Evolutionary conservation across 2,888 invertebrate genomes (phyloP), one percentile per base, ranked within the genome.

Genomic region (Tineola bisselliella): DNA sequence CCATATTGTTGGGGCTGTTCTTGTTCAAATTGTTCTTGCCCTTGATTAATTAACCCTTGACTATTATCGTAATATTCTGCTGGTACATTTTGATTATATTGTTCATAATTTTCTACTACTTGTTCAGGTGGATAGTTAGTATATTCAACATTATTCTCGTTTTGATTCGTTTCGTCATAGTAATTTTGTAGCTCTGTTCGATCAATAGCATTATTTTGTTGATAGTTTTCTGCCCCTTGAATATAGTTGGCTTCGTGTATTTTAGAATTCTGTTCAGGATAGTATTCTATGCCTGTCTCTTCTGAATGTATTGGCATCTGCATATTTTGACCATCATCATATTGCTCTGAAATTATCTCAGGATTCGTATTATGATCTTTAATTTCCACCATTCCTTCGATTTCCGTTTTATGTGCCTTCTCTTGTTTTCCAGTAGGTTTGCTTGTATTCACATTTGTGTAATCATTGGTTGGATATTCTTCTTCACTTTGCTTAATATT

Each of bases 1-100:
- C 61, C 62, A 65, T 82, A 81, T 65, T 84, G 81, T 63, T 75
- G 74, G 61, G 10, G 64, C 65, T 72, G 69, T 60, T 74, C 68
- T 44, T 44, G 12, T 15, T 15, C 15, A 15, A 15, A 62, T 62
- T 72, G 69, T 61, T 64, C 64, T 52, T 70, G 69, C 13, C 38
- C 61, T 31, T 69, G 66, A 44, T 69, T 67, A 19, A 17, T 1
- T 38, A 33, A 12, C n/a, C 48, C 12, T 64, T 65, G 65, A 63
- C 69, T 62, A 65, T 67, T 67, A 61, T 65, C 65, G 61, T 52
- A 31, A 54, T 61, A 19, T 12, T 61, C 17, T 30, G 30, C 12
- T 43, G 44, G 25, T 25, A 2, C 19, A 18, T 18, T 18, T 18
- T 15, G 18, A 18, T 43, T 11, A 11, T 44, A 25, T 3, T 44